Evolutionary conservation across 35 echinoderm and acorn worm species (phyloP), one percentile per base, ranked within the genome.

Genomic region (Diadema setosum): DNA sequence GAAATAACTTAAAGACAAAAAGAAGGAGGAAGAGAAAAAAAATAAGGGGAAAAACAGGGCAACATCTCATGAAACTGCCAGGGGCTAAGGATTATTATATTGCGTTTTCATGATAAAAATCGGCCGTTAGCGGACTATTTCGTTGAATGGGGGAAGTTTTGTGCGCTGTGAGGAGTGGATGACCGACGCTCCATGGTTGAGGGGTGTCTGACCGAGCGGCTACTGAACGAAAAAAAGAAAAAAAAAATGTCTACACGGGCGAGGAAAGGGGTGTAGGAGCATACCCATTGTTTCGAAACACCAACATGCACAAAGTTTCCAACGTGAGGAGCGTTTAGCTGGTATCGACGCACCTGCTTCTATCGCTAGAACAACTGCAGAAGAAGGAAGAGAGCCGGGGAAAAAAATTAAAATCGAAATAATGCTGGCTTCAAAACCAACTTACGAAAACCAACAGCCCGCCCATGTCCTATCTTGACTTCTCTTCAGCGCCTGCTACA

Each of bases 21-120:
- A 29, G 63, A 67, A 67, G 4, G 29, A 11, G 63, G 63, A 67
- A 29, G 63, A 12, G 49, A 55, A 55, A 16, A 0, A 55, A 55
- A n/a, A 55, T 16, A 67, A 7, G 25, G 26, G 37, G 63, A 67
- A 33, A 34, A 34, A 67, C 12, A 34, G 24, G 63, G 63, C 63
- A 67, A 12, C 37, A 33, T 55, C 23, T 27, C 5, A 67, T 67
- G 29, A 15, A 67, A 67, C 63, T 67, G 63, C 63, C 63, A 67
- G 63, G 63, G 63, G 63, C 63, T 67, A 67, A 34, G 63, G 63
- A 67, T 67, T 67, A 67, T 67, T 67, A 67, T 67, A 67, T 67
- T 67, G 63, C 63, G 63, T 67, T 67, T 67, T 67, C 63, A 67
- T 67, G 63, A 67, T 67, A 67, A 67, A 67, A 67, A 67, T 67